Base-by-base conservation (phyloP, 2,113 vertebrate species). In the Cathartes aura region DNA sequence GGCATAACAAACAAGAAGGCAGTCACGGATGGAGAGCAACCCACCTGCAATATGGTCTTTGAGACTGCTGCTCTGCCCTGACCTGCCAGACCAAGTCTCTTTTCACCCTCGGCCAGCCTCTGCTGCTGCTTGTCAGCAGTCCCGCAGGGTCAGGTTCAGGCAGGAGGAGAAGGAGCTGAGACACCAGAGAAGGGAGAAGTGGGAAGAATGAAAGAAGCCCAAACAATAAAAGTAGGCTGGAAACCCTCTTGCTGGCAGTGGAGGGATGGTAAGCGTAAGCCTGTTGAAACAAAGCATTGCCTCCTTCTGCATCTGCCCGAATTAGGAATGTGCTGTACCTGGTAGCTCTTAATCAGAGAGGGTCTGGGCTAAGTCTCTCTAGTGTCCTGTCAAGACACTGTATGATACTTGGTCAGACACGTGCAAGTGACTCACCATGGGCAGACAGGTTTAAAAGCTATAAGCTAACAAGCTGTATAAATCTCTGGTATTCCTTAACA, bases 141-240 rank as follows among this genome's bases (percentile, higher is more conserved):
- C n/a, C n/a, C 3, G 1, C 1, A 4, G 9, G 8, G 22, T 48
- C 23, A 12, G 26, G 52, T 4, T 78, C 47, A 21, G n/a, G 20
- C 0, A 14, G 47, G n/a, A 60, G 40, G 18, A 38, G 59, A 62
- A 75, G n/a, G 38, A 91, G 18, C 7, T 47, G 50, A 71, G 26
- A 40, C 29, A 82, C 9, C 47, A 53, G 29, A 72, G n/a, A n/a
- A 58, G 21, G 7, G 43, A 36, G 21, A 56, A 66, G 4, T 15
- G 42, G 13, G 19, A 62, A 56, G 75, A 64, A 6, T 24, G 17
- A 89, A 68, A 75, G 62, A 59, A 80, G 9, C 12, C 18, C 23
- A 83, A 60, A 55, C 0, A 0, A 70, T 30, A 26, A 32, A 83
- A 83, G 11, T 29, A 72, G 43, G 18, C 45, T 81, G 29, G 34